Percentiles rank a stretch among this genome's conserved stretches.
phyloP scores from a whole-genome alignment of 2,888 invertebrate genomes.

The Aplocera efformata region DNA sequence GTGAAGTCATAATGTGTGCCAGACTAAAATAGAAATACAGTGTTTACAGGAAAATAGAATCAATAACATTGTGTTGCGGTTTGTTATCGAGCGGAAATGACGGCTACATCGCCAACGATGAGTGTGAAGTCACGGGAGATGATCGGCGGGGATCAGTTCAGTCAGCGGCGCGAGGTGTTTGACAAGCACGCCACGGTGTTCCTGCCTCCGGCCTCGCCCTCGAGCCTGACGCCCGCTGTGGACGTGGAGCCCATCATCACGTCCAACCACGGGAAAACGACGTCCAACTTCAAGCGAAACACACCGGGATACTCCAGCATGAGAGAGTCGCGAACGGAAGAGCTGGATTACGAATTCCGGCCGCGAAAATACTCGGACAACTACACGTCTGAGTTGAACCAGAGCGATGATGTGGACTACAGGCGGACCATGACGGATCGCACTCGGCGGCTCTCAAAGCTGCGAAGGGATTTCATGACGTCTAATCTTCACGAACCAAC shows the following conservation, averaged over 20 bases:
- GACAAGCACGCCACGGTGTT: conserved; percentile 76
- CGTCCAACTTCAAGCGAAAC: conserved; percentile 70
- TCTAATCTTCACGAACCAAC: conserved; percentile 71
- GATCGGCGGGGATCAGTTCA: conserved; percentile 74
- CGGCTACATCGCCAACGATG: conserved; percentile 71
- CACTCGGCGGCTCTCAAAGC: conserved; percentile 65
- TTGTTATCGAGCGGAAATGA: conserved; percentile 77
- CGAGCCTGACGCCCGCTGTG: conserved; percentile 43
- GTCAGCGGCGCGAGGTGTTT: conserved; percentile 76
- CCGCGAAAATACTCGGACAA: conserved; percentile 73
- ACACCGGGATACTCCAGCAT: conserved; percentile 69
- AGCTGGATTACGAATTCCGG: conserved; percentile 59
- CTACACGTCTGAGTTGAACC: conserved; percentile 67
- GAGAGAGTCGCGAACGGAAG: conserved; percentile 66
- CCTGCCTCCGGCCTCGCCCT: conserved; percentile 62
- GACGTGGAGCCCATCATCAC: conserved; percentile 65
- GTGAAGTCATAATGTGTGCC: conserved; percentile 77
- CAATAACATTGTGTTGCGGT: conserved; percentile 77
- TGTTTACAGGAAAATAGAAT: conserved; percentile 77
- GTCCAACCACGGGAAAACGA: conserved; percentile 71
- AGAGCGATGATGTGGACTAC: conserved; percentile 71
- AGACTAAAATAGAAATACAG: conserved; percentile 73
- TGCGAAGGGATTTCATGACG: conserved; percentile 67
- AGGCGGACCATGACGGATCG: conserved; percentile 67
- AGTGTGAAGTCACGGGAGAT: conserved; percentile 74